Conservation (phyloP, 2,113 vertebrate genomes). For the Misgurnus mizolepis region DNA sequence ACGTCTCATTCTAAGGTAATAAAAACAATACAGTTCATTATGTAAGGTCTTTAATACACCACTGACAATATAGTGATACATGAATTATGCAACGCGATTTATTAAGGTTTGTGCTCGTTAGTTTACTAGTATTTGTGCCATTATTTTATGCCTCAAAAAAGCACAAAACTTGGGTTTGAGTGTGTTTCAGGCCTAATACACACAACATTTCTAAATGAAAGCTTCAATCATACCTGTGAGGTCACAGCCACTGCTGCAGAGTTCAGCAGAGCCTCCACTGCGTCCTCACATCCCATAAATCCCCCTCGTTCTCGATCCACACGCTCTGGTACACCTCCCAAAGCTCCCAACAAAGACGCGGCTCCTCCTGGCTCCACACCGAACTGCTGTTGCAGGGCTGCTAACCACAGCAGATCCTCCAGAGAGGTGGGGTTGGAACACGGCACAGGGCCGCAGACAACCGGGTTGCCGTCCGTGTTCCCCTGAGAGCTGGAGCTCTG, state of each 20-base stretch:
- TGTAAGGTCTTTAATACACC: no score
- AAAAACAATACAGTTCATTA: no score
- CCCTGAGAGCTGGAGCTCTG: conserved; percentile 75
- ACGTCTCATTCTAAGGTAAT: no score
- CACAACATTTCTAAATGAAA: not conserved
- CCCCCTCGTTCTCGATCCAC: conserved; percentile 79
- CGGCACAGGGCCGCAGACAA: conserved; percentile 73
- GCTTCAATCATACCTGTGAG: conserved; percentile 80
- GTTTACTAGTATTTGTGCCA: no score
- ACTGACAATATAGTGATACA: no score
- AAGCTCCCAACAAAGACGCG: conserved; percentile 68
- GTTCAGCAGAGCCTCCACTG: conserved; percentile 91
- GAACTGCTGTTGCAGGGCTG: conserved; percentile 92
- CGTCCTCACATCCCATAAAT: conserved; percentile 93
- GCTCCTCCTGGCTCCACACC: conserved; percentile 85
- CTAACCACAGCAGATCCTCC: conserved; percentile 98
- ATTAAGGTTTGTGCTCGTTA: no score
- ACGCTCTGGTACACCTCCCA: conserved; percentile 69
- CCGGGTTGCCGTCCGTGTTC: conserved; percentile 79
- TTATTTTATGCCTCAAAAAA: no score
- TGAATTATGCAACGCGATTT: no score
- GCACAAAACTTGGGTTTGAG: no score
- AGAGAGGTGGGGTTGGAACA: conserved; percentile 79
- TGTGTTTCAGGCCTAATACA: no score
- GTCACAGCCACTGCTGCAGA: conserved; percentile 83